Evolutionary conservation across 2,797 vertebrate genomes (phyloP), one percentile per base, ranked within the genome.

Genomic region (Arctocebus calabarensis): DNA sequence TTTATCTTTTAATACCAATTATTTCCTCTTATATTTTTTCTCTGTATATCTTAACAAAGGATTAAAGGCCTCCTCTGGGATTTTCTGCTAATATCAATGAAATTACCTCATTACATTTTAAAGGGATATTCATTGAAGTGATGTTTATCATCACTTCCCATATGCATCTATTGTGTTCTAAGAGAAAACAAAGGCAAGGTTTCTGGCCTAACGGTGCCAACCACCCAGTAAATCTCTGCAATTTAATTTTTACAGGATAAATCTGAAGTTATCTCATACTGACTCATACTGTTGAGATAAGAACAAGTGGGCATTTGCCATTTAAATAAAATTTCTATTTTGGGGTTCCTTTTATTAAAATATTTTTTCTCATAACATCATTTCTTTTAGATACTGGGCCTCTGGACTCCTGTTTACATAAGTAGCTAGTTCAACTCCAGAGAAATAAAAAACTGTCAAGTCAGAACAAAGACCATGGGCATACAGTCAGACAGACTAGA

Each of bases 91-190:
- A 37, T 10, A 57, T 74, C 32, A 82, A 79, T 57, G 32, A 89
- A 91, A n/a, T 87, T 66, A 66, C 75, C 81, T 84, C 34, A 94
- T 96, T 43, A 52, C 9, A 29, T 45, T 27, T 82, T 81, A 29
- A 83, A 59, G 37, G 40, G 61, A 62, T 62, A 29, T 59, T 68
- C 57, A 93, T 7, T 20, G 29, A 79, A 55, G 23, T 29, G 7
- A n/a, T 73, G 4, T 1, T 83, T 32, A 9, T 20, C 34, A 14
- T 48, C 27, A 52, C 7, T 25, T 84, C 52, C 40, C 40, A 7
- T 59, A 78, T 90, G 43, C 62, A 32, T 27, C 57, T 34, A 64
- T n/a, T 37, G 2, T 86, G 17, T 85, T 82, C 61, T 88, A 85
- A 37, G 29, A 55, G 4, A 82, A 94, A 77, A 88, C 66, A 77